Base-by-base conservation (phyloP, 2,113 vertebrate species). In the Phodopus roborovskii region DNA sequence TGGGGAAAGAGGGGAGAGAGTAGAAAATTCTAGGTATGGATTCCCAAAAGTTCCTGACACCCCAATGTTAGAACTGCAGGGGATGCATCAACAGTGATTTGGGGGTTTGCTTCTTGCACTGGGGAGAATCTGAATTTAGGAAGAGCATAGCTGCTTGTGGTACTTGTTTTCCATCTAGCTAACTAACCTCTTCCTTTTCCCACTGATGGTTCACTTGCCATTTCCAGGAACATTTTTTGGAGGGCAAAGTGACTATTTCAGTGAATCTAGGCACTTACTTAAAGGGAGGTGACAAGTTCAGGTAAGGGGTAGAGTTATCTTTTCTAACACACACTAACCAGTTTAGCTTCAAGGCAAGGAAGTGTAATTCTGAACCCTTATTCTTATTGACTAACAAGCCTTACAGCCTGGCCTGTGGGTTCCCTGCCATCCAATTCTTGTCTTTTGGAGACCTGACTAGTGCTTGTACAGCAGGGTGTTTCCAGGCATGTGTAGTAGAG, bases 21-120 rank as follows among this genome's bases (percentile, higher is more conserved):
- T 88, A 88, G 92, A 97, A 97, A 96, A 94, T 90, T 68, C 56
- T 96, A 48, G 95, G 90, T 90, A 24, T 56, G 48, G n/a, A 79
- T 93, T 92, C 77, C 77, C 64, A 75, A 94, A 98, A 94, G 50
- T 91, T 83, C 62, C 45, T 87, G 95, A 91, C 92, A 86, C 71
- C 93, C 91, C 89, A 87, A 91, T 89, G 73, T 93, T 85, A 92
- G 79, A 91, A 90, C 71, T 48, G 70, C 68, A 42, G 42, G 39
- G 83, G 93, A 81, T 60, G 33, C 48, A 26, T 90, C 50, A 71
- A 53, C 78, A 64, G 92, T 96, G 92, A 95, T 88, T 94, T 97
- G 19, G 75, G 75, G 77, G 92, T 97, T 95, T 56, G 93, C 71
- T 84, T 95, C 83, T 56, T 92, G 77, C 73, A 71, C 79, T 81